phyloP scores from a whole-genome alignment of 2,797 vertebrate genomes.

The Sebastes baramenuke region DNA sequence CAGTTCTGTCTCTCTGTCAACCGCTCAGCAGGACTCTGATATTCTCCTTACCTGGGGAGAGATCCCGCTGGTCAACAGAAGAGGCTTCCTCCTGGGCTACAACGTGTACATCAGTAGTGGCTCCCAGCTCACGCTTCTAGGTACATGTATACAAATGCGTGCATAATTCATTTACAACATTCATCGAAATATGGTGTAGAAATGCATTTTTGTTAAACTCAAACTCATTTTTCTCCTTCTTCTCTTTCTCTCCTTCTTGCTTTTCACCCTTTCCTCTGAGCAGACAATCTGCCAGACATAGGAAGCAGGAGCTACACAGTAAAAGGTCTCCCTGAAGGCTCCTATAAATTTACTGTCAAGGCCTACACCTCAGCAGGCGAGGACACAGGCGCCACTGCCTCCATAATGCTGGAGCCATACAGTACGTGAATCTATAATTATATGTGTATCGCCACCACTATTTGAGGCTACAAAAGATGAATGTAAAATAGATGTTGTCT shows the following conservation, averaged over 20 bases:
- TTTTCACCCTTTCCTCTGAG: neutral
- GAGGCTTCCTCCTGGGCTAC: slow-evolving; percentile 81
- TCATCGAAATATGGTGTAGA: neutral
- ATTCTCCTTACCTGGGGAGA: slow-evolving; percentile 76
- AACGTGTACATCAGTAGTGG: slow-evolving; percentile 73
- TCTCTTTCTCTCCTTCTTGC: neutral
- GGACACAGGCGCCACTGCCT: slow-evolving; percentile 63
- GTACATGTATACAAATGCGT: slow-evolving; percentile 50
- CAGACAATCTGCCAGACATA: slow-evolving; percentile 73
- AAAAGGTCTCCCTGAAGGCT: slow-evolving; percentile 52
- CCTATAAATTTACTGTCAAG: slow-evolving; percentile 82
- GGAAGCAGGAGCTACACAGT: slow-evolving; percentile 63
- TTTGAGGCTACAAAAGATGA: neutral
- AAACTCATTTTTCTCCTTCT: neutral
- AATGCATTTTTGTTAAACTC: neutral
- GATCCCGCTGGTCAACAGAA: slow-evolving; percentile 57
- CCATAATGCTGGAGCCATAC: slow-evolving; percentile 68
- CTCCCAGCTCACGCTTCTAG: slow-evolving; percentile 65
- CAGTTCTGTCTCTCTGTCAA: slow-evolving; percentile 52
- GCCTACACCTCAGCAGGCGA: slow-evolving; percentile 82
- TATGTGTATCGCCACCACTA: neutral
- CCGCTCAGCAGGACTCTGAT: slow-evolving; percentile 61
- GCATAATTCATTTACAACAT: neutral
- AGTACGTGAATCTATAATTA: slow-evolving; percentile 62
- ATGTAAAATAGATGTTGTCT: neutral